Evolutionary conservation across 2,797 vertebrate genomes (phyloP).

Genomic region (Limnodromus scolopaceus): DNA sequence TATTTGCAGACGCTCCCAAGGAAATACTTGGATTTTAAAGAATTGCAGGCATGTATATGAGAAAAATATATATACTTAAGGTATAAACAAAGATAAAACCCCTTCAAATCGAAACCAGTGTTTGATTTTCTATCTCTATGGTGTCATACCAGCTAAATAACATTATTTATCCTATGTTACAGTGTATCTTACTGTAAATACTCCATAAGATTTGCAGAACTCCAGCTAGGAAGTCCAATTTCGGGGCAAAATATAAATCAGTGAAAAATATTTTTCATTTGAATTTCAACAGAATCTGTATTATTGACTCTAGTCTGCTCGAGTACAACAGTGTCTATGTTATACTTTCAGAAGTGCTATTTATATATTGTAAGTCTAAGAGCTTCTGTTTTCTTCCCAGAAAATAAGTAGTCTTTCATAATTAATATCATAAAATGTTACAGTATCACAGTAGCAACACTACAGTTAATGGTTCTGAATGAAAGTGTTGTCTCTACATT

Average conservation of each 20-base stretch:
- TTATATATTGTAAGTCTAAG: conserved; percentile 24
- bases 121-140: not conserved
- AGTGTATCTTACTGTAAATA: not conserved
- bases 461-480: not conserved
- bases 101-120: not conserved
- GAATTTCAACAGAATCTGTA: conserved; percentile 9
- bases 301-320: not conserved
- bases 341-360: conserved; percentile 1
- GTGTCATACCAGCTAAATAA: not conserved
- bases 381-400: not conserved
- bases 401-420: conserved; percentile 18
- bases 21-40: not conserved
- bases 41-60: not conserved
- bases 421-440: conserved; percentile 4
- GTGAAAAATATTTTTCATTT: conserved; percentile 8
- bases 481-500: not conserved
- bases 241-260: not conserved
- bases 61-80: not conserved
- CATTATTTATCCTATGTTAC: not conserved
- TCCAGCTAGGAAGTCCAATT: not conserved
- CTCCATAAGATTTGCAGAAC: not conserved
- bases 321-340: conserved; percentile 6
- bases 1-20: not conserved
- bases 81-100: not conserved
- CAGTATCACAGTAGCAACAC: not conserved